Evolutionary conservation across 2,113 vertebrate genomes (phyloP), one percentile per base, ranked within the genome.

Genomic region (Aviceda subcristata): DNA sequence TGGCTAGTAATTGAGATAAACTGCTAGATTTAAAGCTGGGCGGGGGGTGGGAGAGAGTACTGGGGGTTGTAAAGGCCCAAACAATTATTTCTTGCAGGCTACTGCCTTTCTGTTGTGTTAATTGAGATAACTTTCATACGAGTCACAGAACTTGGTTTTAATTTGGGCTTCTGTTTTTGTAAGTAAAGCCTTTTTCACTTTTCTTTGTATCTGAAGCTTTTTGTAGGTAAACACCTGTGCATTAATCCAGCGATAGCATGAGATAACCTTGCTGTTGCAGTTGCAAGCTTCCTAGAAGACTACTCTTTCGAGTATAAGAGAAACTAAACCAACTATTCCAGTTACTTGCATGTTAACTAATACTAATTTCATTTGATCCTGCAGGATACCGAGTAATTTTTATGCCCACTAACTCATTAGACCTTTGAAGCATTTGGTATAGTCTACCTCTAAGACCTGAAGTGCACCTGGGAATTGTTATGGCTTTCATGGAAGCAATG

Each of bases 1-100:
- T 88, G 76, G 88, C 91, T 96, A 88, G 87, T 97, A 98, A 97
- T 91, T 81, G 91, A 97, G 95, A 98, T 81, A 94, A 98, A 97
- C 77, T 94, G 94, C 81, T 72, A 62, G n/a, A 94, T 95, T 96
- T 96, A 96, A 81, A 83, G 91, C 91, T 95, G 55, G 36, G 55
- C 11, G 26, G 30, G 63, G 63, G 66, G 48, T 34, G 86, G 45
- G 36, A 77, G 88, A 90, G 95, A 93, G 57, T 55, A 74, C 36
- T 60, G 71, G 53, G 79, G 51, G 34, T 62, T 97, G 26, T 83
- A 97, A 94, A 45, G 82, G 80, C 59, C 93, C 88, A 95, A 93
- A 89, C 88, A 95, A 95, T 96, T 96, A 93, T 91, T 97, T 96
- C 63, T 90, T 64, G 76, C 87, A 94, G 97, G 96, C 85, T 95